These are phyloP conservation scores for Callocephalon fimbriatum DNA, from an alignment of 2,113 vertebrate genomes.

Conservation along the genomic window DNA sequence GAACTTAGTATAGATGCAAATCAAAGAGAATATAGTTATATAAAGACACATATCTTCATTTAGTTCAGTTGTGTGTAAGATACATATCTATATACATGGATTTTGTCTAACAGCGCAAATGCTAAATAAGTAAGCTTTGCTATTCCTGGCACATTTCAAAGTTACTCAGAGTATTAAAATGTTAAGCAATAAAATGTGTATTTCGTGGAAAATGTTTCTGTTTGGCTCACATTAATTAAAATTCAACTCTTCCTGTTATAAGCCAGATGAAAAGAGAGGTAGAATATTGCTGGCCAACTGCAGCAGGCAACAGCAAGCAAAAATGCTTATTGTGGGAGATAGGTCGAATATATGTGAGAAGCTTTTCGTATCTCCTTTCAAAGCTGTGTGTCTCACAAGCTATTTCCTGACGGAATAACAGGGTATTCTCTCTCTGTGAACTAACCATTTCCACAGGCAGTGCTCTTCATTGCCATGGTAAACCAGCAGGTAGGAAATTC, in stretches of 20 bases:
- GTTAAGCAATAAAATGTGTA: background rate
- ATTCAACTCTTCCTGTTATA: background rate
- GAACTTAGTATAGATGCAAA: background rate
- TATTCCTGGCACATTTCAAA: constrained; percentile 11
- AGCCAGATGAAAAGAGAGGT: background rate
- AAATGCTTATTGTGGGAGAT: background rate
- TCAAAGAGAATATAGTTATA: background rate
- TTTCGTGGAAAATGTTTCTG: background rate
- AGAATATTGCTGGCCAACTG: background rate
- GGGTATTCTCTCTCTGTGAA: background rate
- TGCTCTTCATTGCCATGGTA: background rate
- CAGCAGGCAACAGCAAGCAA: background rate
- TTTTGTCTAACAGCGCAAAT: background rate
- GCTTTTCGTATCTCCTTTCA: background rate
- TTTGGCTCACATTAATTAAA: constrained; percentile 8
- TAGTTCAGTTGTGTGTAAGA: background rate
- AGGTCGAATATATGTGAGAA: background rate
- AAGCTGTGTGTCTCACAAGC: background rate
- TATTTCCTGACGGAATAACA: background rate
- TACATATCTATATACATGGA: background rate
- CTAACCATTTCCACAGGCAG: background rate
- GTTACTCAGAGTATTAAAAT: constrained; percentile 13
- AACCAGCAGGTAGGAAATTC: background rate
- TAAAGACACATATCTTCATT: background rate
- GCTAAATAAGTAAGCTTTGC: background rate